phyloP scores from a whole-genome alignment of 2,113 vertebrate species.

The Siniperca knerii region DNA sequence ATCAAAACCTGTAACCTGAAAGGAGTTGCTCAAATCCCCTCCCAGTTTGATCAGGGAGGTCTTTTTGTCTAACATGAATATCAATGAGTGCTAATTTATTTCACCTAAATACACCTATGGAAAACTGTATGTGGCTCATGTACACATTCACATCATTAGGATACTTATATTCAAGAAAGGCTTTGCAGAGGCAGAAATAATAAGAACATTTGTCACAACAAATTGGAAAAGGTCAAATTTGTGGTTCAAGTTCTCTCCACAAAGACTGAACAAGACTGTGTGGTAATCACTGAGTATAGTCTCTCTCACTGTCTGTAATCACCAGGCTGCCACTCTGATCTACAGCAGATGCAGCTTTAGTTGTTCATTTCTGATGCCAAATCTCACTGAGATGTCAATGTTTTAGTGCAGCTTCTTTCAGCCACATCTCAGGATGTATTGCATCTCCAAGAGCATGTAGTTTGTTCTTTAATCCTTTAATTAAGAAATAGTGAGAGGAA shows the following conservation, averaged over 20 bases:
- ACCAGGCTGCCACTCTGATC: conserved; percentile 51
- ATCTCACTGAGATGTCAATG: conserved; percentile 34
- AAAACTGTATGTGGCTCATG: background rate
- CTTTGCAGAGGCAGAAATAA: conserved; percentile 3
- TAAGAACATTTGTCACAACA: conserved; percentile 15
- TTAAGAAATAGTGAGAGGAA: conserved; percentile 3
- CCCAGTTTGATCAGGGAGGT: background rate
- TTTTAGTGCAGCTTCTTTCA: conserved; percentile 13
- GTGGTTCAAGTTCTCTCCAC: conserved; percentile 17
- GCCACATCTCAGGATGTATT: background rate
- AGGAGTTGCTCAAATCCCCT: background rate
- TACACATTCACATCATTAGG: background rate
- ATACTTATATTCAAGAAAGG: conserved; percentile 1
- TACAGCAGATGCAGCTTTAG: conserved; percentile 47
- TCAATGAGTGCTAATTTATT: background rate
- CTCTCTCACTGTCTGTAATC: conserved; percentile 50
- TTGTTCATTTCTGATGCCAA: conserved; percentile 40
- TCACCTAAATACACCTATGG: background rate
- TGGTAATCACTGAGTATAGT: conserved; percentile 17
- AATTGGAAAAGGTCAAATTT: conserved; percentile 34
- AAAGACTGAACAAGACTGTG: conserved; percentile 25
- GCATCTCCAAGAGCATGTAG: conserved; percentile 17
- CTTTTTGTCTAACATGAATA: background rate
- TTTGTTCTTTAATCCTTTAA: background rate
- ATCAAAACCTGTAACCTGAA: background rate